Base-by-base conservation (phyloP, 2,113 vertebrate species). In the Chloebia gouldiae region DNA sequence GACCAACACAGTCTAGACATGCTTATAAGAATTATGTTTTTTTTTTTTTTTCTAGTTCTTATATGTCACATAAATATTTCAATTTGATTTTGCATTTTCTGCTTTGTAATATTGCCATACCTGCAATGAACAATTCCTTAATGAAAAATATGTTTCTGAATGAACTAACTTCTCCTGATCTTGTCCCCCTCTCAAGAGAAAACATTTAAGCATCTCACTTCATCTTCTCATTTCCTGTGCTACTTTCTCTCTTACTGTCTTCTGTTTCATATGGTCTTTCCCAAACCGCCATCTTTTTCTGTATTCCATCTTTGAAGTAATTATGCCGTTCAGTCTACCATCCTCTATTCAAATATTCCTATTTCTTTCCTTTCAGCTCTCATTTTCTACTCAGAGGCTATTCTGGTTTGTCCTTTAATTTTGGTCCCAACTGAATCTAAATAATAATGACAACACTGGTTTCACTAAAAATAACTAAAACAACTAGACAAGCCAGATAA, bases 1-100 rank as follows among this genome's bases (percentile, higher is more conserved):
- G n/a, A 37, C 4, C 2, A 44, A 10, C 40, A 20, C 0, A 49
- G 18, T 22, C 22, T 40, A 53, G 37, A 78, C 3, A 13, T 19
- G 13, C 2, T 9, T 37, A 30, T 4, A 28, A 13, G 8, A 73
- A 20, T 1, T 4, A 31, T 11, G 2, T n/a, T n/a, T n/a, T n/a
- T n/a, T n/a, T n/a, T n/a, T n/a, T n/a, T n/a, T n/a, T 49, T 37
- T 2, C 25, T 42, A 2, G 1, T 69, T 86, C 35, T 57, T 83
- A 22, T 3, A 6, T 21, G 3, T 24, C 50, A 35, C 3, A 44
- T 15, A 64, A n/a, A 33, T 60, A n/a, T 24, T 53, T 53, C 35
- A 37, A 1, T 65, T 85, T 77, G 39, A 72, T n/a, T 53, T 9
- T 65, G 6, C 9, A 18, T 50, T 30, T 56, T 84, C 68, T 86